Evolutionary conservation across 2,888 invertebrate species (phyloP), one percentile per base, ranked within the genome.

Genomic region (Chrysolina haemoptera): DNA sequence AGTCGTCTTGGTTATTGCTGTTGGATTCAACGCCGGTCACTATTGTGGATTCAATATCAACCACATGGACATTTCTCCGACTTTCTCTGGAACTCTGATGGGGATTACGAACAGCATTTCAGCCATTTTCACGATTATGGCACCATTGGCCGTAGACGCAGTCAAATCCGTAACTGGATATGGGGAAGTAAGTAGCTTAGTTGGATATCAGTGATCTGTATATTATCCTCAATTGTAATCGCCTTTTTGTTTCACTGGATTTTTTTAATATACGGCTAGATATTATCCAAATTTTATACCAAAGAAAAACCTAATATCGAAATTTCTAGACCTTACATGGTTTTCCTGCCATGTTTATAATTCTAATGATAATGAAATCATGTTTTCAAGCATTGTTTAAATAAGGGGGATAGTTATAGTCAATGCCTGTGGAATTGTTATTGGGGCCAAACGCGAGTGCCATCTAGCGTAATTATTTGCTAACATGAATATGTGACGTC

Each of bases 1-100:
- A 3, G 86, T 88, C 0, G 87, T 95, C 35, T 88, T 96, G 0
- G 91, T 93, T 0, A 81, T 94, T 41, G 93, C 95, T 0, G 94
- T 95, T 0, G 93, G 94, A 0, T 90, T 94, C 3, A 95, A 95
- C 81, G 92, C 94, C 0, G 93, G 93, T 1, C 91, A 93, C 68
- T 94, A 93, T 79, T 92, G 93, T 68, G 95, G 95, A 5, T 94
- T 92, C 84, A 91, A 92, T 92, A 43, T 92, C 18, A 96, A 95
- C 78, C 96, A 96, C 84, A 94, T 96, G 77, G 96, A 96, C 88
- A 89, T 96, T 67, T 93, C 96, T 5, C 95, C 96, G 0, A 94
- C 94, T 85, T 94, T 93, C 85, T 94, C 96, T 6, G 96, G 96
- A 46, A 93, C 93, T 0, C 87, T 96, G 79, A 95, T 96, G 94